phyloP scores from a whole-genome alignment of 2,888 invertebrate genomes.

The Napeogenes inachia region DNA sequence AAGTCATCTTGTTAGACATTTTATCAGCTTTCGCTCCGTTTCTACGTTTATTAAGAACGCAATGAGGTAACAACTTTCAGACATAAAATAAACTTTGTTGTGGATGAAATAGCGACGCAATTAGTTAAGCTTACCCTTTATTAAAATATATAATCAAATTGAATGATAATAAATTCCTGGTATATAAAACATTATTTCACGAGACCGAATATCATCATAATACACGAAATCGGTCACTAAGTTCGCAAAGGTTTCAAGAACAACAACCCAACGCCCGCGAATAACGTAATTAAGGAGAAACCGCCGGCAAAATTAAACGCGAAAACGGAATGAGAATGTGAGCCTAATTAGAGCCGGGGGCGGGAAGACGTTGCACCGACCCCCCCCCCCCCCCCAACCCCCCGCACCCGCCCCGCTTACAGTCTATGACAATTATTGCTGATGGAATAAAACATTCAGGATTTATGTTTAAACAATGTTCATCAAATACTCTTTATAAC shows the following conservation, averaged over 20 bases:
- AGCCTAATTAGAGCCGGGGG: slow-evolving; percentile 77
- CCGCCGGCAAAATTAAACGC: slow-evolving; percentile 78
- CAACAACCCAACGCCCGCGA: slow-evolving; percentile 53
- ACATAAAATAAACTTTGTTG: slow-evolving; percentile 23
- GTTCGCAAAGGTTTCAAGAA: slow-evolving; percentile 45
- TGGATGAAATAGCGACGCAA: slow-evolving; percentile 3
- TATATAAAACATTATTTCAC: neutral
- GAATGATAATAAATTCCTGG: too few species aligned
- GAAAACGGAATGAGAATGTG: slow-evolving; percentile 79
- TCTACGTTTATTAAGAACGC: slow-evolving; percentile 47
- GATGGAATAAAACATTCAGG: slow-evolving; percentile 14
- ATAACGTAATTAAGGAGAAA: slow-evolving; percentile 79
- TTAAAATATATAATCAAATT: too few species aligned
- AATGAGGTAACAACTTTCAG: slow-evolving; percentile 43
- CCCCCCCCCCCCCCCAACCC: slow-evolving; percentile 23
- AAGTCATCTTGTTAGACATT: slow-evolving; percentile 73
- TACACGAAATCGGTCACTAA: slow-evolving; percentile 46
- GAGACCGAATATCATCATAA: neutral
- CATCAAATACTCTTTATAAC: neutral
- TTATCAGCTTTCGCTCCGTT: slow-evolving; percentile 51
- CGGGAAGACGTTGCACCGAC: slow-evolving; percentile 45
- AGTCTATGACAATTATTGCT: slow-evolving; percentile 26
- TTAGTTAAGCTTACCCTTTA: too few species aligned
- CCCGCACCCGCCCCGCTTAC: slow-evolving; percentile 14
- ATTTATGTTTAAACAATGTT: slow-evolving; percentile 1